Base-by-base conservation (phyloP, 1,140 invertebrate genomes). In the Pantala flavescens region DNA sequence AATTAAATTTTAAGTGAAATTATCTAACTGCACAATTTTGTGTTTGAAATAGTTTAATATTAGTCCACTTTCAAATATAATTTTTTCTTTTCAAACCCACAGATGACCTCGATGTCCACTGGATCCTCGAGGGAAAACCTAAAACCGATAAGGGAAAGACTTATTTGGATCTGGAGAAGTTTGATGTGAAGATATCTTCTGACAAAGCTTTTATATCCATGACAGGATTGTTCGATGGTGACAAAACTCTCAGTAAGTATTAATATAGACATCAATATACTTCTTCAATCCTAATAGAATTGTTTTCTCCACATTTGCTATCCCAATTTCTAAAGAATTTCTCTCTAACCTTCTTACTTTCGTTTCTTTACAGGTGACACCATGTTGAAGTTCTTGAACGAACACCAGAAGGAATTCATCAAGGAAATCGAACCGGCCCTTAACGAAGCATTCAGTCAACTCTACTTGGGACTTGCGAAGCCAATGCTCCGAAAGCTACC, bases 321-420 rank as follows among this genome's bases (percentile, higher is more conserved):
- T 36, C 2, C 9, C 2, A 36, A 36, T 36, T 9, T 9, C 28
- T 36, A 36, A 9, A 36, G 9, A 36, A 36, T 9, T 9, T 5
- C 28, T 36, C 28, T 36, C 9, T 9, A 36, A 36, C 9, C 28
- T 9, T 36, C 28, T 36, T 9, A 5, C 9, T 36, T 9, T 36
- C 3, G 2, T 36, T 36, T 36, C 2, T 5, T 36, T 36, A 36
- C 28, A 72, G 71, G 23, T 24, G 24, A 72, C 0, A 24, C 23
- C 3, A 72, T 72, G 71, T n/a, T 72, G 19, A 72, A 28, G 24
- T 72, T 72, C 19, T 24, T 72, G 71, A 72, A 72, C 19, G 24
- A 24, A 7, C 21, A 72, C 19, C 24, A 42, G 16, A 72, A 72
- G 42, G 71, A 72, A 9, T 28, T 72, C 24, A 28, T 72, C n/a